Evolutionary conservation across 92 coral and sea anemone genomes (phyloP).

Genomic region (Heliopora coerulea): DNA sequence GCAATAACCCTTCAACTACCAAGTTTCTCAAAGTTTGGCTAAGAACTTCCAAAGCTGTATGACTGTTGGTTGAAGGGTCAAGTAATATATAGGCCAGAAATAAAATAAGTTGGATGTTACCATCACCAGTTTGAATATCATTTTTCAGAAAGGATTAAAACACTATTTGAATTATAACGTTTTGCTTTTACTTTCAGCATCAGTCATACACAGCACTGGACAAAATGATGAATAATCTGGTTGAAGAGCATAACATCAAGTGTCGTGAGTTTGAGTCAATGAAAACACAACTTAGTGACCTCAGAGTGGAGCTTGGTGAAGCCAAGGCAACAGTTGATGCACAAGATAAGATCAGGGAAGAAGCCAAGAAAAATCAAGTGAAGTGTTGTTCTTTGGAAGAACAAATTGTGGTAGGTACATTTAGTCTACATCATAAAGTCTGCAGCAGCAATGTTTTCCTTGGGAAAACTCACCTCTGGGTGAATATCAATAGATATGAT

Average conservation of each 20-base stretch:
- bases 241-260: conserved; percentile 5
- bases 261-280: conserved; percentile 6
- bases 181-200: conserved; percentile 26
- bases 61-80: too few relatives aligned
- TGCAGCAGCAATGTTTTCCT: too few relatives aligned
- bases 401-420: conserved; percentile 20
- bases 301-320: background rate
- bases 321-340: conserved; percentile 5
- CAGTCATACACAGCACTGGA: conserved; percentile 18
- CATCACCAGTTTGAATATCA: too few relatives aligned
- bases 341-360: conserved; percentile 5
- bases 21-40: too few relatives aligned
- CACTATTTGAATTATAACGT: too few relatives aligned
- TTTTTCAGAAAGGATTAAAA: too few relatives aligned
- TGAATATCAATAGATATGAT: too few relatives aligned
- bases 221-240: background rate
- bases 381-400: conserved; percentile 25
- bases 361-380: conserved; percentile 30
- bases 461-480: too few relatives aligned
- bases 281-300: background rate
- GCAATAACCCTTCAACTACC: too few relatives aligned
- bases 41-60: too few relatives aligned
- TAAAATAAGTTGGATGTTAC: too few relatives aligned
- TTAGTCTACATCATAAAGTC: background rate
- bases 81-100: too few relatives aligned